Evolutionary conservation across 1,140 invertebrate genomes (phyloP).

Genomic region (Heliothis subflexa): DNA sequence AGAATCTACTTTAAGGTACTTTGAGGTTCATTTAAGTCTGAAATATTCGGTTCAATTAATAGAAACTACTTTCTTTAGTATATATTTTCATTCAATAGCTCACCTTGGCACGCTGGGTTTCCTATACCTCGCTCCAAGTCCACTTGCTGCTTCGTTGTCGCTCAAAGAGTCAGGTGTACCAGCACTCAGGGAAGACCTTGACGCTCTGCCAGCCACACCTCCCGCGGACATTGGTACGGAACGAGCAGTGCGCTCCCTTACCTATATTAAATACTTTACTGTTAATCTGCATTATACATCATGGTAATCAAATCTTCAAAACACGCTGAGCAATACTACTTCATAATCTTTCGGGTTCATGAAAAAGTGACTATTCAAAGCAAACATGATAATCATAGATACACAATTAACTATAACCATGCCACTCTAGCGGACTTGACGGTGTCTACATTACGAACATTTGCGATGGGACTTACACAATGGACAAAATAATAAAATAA

Average conservation of each 20-base stretch:
- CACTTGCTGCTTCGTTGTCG: conserved; percentile 93
- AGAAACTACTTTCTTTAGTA: not conserved
- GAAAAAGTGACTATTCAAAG: conserved; percentile 25
- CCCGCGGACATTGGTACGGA: conserved; percentile 93
- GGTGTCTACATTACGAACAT: conserved; percentile 39
- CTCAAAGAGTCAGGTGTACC: conserved; percentile 95
- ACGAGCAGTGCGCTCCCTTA: conserved; percentile 94
- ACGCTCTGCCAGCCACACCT: conserved; percentile 86
- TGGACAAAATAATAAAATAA: conserved; percentile 67
- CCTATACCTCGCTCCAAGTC: conserved; percentile 87
- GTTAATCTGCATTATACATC: not conserved
- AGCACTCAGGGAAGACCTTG: conserved; percentile 91
- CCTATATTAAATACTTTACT: conserved; percentile 86
- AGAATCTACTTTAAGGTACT: too few relatives aligned
- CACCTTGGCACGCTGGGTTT: conserved; percentile 88
- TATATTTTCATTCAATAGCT: not conserved
- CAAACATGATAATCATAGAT: conserved; percentile 30
- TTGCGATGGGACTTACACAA: conserved; percentile 51
- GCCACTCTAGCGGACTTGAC: conserved; percentile 49
- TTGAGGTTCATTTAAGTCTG: too few relatives aligned
- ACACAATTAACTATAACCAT: conserved; percentile 43
- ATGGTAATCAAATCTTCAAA: not conserved
- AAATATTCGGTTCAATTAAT: not conserved
- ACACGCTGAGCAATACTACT: conserved; percentile 3
- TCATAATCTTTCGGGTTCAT: conserved; percentile 10